Conservation (phyloP, 1,140 invertebrate genomes). For the Drosophila santomea region DNA sequence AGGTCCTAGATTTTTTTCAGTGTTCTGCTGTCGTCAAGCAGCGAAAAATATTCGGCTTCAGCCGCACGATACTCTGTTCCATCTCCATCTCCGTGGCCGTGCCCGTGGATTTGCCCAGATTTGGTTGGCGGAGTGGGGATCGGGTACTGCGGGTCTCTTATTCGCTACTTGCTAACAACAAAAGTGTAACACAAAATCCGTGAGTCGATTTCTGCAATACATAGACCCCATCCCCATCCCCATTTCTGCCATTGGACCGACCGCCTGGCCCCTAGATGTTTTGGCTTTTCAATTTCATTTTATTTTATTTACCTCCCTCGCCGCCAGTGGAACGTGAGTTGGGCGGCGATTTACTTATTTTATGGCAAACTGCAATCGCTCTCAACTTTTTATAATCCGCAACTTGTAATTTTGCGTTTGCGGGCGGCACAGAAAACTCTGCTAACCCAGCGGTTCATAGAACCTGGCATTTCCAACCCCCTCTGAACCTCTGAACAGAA, state of each 20-base stretch:
- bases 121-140: slow-evolving; percentile 17
- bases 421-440: slow-evolving; percentile 1
- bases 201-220: slow-evolving; percentile 71
- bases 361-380: slow-evolving; percentile 61
- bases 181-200: slow-evolving; percentile 83
- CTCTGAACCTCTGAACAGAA: neutral
- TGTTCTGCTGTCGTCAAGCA: slow-evolving; percentile 31
- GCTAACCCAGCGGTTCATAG: slow-evolving; percentile 49
- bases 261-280: slow-evolving; percentile 19
- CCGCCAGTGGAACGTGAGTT: slow-evolving; percentile 63
- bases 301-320: slow-evolving; percentile 42
- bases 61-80: slow-evolving; percentile 54
- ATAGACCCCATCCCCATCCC: slow-evolving; percentile 39
- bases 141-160: slow-evolving; percentile 9
- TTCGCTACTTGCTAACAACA: slow-evolving; percentile 60
- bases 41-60: slow-evolving; percentile 50
- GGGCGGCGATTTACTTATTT: slow-evolving; percentile 79
- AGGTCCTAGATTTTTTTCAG: neutral
- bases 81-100: slow-evolving; percentile 32
- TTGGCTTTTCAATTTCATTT: slow-evolving; percentile 71
- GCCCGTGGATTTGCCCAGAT: slow-evolving; percentile 23
- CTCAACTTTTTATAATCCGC: slow-evolving; percentile 48
- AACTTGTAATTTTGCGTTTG: slow-evolving; percentile 51
- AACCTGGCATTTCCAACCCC: slow-evolving; percentile 31
- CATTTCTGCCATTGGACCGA: slow-evolving; percentile 14